Conservation (phyloP, 2,113 vertebrate species). For the Nanger granti region DNA sequence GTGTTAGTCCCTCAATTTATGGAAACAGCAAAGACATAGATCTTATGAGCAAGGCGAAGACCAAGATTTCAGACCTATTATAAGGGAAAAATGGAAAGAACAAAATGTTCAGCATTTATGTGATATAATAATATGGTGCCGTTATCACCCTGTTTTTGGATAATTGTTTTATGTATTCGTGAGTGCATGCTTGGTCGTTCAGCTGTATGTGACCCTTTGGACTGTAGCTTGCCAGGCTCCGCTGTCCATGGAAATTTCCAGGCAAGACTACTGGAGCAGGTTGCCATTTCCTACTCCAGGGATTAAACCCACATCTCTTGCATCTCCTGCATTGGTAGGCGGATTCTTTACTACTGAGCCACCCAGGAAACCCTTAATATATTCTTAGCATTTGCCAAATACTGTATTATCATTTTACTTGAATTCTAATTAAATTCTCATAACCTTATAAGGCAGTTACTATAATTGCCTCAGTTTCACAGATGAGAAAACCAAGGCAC, state of each 20-base stretch:
- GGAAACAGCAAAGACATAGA: conserved; percentile 15
- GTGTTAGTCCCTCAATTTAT: conserved; percentile 16
- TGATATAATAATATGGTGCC: background rate
- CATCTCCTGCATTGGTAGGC: background rate
- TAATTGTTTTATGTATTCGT: background rate
- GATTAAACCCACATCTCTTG: background rate
- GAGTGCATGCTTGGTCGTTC: background rate
- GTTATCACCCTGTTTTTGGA: background rate
- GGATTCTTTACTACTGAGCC: background rate
- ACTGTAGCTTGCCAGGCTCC: background rate
- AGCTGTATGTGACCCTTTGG: background rate
- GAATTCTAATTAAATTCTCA: background rate
- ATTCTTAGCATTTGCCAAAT: background rate
- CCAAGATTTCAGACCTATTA: background rate
- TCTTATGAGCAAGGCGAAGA: background rate
- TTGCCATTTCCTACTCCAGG: background rate
- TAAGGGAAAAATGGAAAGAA: background rate
- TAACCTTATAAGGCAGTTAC: background rate
- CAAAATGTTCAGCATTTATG: background rate
- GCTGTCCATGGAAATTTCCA: background rate
- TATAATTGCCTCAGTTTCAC: background rate
- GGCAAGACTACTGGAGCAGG: background rate
- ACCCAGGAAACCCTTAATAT: background rate
- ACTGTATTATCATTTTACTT: background rate
- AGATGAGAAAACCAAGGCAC: background rate